Conservation (phyloP, 2,888 invertebrate species). For the Eumacrocentrus americanus region DNA sequence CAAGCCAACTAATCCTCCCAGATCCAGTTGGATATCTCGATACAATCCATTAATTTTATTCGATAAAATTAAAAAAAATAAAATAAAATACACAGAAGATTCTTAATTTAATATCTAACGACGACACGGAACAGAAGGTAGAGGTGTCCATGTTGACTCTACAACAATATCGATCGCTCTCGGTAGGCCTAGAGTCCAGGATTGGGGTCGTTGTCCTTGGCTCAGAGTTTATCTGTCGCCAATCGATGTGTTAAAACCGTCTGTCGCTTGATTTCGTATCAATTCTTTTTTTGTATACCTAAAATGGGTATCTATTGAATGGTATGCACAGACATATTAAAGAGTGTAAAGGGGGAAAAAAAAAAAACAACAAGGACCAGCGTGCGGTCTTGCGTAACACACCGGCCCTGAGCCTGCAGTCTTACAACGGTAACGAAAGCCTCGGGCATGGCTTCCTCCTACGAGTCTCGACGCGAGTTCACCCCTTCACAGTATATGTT, state of each 20-base stretch:
- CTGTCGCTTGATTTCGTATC: neutral
- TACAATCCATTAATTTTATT: no score
- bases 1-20: no score
- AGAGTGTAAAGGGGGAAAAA: neutral
- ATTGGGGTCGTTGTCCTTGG: constrained; percentile 20
- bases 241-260: neutral
- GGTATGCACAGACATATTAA: neutral
- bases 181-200: constrained; percentile 2
- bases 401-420: constrained; percentile 51
- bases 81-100: no score
- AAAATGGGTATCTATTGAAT: neutral
- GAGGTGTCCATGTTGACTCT: no score
- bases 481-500: constrained; percentile 13
- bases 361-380: neutral
- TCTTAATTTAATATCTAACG: no score
- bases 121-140: no score
- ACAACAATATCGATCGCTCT: constrained; percentile 19
- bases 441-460: constrained; percentile 50
- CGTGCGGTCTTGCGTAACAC: constrained; percentile 45
- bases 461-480: constrained; percentile 32
- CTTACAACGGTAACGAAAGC: constrained; percentile 55
- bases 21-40: no score
- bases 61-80: no score
- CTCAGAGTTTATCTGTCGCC: neutral
- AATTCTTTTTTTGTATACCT: no score